These are phyloP conservation scores for Oreocharis arfaki DNA, from an alignment of 2,113 vertebrate species.

Conservation along the genomic window DNA sequence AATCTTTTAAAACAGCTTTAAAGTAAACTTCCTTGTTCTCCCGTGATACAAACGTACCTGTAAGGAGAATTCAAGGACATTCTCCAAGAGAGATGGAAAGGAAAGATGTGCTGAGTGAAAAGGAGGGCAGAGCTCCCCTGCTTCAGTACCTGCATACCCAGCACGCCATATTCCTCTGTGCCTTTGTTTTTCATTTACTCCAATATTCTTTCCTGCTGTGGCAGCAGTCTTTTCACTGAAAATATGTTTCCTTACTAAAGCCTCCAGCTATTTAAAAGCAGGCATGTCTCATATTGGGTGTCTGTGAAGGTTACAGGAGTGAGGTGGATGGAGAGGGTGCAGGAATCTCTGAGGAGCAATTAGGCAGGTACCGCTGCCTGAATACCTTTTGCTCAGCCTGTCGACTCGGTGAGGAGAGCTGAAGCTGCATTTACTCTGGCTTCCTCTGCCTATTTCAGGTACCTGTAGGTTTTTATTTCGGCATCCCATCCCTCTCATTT, in stretches of 20 bases:
- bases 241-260: background rate
- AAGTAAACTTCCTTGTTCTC: background rate
- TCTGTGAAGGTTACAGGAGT: background rate
- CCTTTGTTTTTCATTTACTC: background rate
- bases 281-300: background rate
- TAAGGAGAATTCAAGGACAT: slow-evolving; percentile 24
- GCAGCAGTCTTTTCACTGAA: background rate
- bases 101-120: background rate
- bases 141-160: background rate
- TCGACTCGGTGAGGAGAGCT: background rate
- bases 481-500: background rate
- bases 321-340: background rate
- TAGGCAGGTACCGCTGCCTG: background rate
- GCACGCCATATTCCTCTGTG: rapidly evolving
- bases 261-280: background rate
- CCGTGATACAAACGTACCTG: background rate
- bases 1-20: background rate
- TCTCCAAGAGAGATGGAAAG: background rate
- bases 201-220: background rate
- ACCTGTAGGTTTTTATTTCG: background rate
- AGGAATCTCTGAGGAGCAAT: background rate
- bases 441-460: background rate
- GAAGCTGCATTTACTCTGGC: background rate
- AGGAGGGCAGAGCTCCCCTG: background rate
- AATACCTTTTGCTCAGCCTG: background rate